Evolutionary conservation across 2,888 invertebrate species (phyloP).

Genomic region (Acutogordius australiensis): DNA sequence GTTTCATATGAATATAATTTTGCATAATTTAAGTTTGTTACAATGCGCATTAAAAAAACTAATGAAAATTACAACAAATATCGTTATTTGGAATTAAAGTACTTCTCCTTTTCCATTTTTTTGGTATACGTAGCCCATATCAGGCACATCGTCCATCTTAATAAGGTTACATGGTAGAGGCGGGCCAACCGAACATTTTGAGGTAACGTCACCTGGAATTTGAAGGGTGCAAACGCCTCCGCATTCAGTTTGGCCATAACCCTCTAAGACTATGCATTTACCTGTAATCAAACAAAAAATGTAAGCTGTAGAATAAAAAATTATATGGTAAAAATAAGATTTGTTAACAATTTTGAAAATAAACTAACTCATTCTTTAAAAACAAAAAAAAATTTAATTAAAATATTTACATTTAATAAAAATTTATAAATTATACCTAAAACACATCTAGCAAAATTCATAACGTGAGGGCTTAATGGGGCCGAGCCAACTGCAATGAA

Average conservation of each 20-base stretch:
- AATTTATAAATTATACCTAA: no score
- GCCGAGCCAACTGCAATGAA: constrained; percentile 80
- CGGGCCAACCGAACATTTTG: constrained; percentile 22
- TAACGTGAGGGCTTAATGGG: constrained; percentile 62
- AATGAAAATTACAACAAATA: no score
- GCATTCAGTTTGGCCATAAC: constrained; percentile 23
- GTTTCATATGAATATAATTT: no score
- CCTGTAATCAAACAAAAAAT: no score
- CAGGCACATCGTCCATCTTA: constrained; percentile 22
- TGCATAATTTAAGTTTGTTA: no score
- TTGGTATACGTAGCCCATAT: constrained; percentile 17
- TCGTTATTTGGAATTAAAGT: constrained; percentile 14
- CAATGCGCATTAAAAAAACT: no score
- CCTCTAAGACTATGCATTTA: constrained; percentile 21
- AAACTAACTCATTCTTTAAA: no score
- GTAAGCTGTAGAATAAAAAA: no score
- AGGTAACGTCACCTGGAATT: constrained; percentile 48
- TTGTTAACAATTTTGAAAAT: no score
- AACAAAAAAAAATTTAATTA: no score
- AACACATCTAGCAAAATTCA: constrained; percentile 69
- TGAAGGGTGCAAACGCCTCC: constrained; percentile 47
- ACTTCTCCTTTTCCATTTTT: constrained; percentile 18
- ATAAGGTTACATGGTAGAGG: constrained; percentile 24
- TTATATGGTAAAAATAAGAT: no score
- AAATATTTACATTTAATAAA: no score